Evolutionary conservation across 1,140 invertebrate species (phyloP), one percentile per base, ranked within the genome.

Genomic region (Megathymus violae): DNA sequence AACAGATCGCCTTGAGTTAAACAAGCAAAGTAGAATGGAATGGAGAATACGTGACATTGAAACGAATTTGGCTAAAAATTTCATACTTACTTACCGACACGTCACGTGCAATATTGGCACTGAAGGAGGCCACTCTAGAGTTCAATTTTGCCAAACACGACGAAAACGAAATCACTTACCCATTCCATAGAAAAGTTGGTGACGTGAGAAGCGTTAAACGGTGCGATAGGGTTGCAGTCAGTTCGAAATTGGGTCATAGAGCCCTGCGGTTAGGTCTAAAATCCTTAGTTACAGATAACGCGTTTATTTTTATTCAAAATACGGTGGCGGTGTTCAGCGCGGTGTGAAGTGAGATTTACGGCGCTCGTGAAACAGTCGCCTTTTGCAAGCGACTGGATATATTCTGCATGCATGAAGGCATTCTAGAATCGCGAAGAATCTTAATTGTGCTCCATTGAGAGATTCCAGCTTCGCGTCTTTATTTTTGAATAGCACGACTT

Each of bases 391-490:
- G 52, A 44, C 58, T 43, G 50, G 19, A 60, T 67, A 71, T 71
- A 62, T 68, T 77, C 64, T 69, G 64, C 75, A 82, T 81, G 77
- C 80, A 80, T 74, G 76, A 64, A 56, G 75, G 67, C 74, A 74
- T 74, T 74, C 62, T 38, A 44, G 65, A 77, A 67, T 69, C 72
- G 77, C 68, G 50, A 58, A 73, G 84, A 89, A 89, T 88, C 74
- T 87, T 87, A 89, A 89, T 87, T 87, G 81, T 85, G 64, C 64
- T 74, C 80, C 82, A 85, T 87, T 85, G 80, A 88, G 76, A 78
- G 71, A 81, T 79, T 76, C 74, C 72, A 68, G 69, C 47, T 62
- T 66, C 65, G 65, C 71, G 69, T 76, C 75, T 83, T 87, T 85
- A 85, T 85, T 88, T 88, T 79, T 78, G 76, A 76, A 80, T 73